A percentile compares a stretch with the other conserved stretches of the same genome.
Conservation (phyloP, 2,888 invertebrate genomes). For the Mythimna ferrago region DNA sequence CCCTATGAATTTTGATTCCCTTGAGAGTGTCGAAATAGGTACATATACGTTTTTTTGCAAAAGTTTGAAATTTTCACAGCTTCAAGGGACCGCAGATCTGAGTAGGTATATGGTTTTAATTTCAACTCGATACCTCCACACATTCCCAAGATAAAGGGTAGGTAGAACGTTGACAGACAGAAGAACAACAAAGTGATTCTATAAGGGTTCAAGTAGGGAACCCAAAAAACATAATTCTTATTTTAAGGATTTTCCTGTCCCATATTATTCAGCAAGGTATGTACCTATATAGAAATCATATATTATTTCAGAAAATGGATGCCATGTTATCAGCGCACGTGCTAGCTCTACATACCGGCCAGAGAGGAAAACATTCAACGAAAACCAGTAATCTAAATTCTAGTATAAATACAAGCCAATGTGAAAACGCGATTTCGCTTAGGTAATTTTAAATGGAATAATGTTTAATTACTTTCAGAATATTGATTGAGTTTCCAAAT, state of each 20-base stretch:
- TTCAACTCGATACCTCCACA: too few relatives aligned
- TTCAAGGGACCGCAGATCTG: too few relatives aligned
- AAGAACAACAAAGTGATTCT: too few relatives aligned
- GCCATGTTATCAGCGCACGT: conserved; percentile 95
- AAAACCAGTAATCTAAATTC: conserved; percentile 68
- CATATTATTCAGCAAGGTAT: neutral
- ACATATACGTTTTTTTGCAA: too few relatives aligned
- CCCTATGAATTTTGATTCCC: too few relatives aligned
- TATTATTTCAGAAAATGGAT: conserved; percentile 92
- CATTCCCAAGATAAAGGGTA: too few relatives aligned
- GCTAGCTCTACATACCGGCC: conserved; percentile 93
- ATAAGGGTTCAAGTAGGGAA: too few relatives aligned
- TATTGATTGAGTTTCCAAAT: conserved; percentile 30
- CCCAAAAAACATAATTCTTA: too few relatives aligned
- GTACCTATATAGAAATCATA: neutral
- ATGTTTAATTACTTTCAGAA: conserved; percentile 22
- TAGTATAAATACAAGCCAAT: conserved; percentile 78
- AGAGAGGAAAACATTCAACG: conserved; percentile 70
- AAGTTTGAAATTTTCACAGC: too few relatives aligned
- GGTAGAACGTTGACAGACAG: too few relatives aligned
- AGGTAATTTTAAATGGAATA: conserved; percentile 69
- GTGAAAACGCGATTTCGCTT: conserved; percentile 76
- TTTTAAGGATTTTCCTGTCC: neutral
- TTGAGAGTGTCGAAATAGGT: too few relatives aligned
- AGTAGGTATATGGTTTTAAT: too few relatives aligned